These are phyloP conservation scores for Rhadinocentrus ornatus DNA, from an alignment of 2,797 vertebrate genomes.

Conservation along the genomic window DNA sequence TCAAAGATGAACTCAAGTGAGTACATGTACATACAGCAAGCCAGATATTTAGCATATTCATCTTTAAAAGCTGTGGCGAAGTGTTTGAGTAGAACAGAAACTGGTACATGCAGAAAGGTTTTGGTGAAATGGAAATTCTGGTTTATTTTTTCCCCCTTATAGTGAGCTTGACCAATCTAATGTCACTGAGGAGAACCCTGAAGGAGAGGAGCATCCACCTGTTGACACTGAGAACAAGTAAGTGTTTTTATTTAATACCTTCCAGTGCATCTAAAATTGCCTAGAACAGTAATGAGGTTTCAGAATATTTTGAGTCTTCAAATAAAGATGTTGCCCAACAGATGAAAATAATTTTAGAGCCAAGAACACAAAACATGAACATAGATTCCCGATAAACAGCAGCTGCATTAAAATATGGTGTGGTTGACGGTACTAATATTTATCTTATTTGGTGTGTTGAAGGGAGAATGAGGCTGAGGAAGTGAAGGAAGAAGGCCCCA, in stretches of 20 bases:
- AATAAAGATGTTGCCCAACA: neutral
- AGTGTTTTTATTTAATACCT: slow-evolving; percentile 59
- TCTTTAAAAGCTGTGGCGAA: neutral
- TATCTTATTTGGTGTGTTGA: slow-evolving; percentile 55
- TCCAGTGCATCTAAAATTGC: neutral
- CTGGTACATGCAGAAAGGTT: neutral
- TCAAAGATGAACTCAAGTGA: slow-evolving; percentile 98
- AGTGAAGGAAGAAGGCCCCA: slow-evolving; percentile 95
- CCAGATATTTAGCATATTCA: neutral
- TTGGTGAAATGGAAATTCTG: neutral
- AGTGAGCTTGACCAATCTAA: slow-evolving; percentile 97
- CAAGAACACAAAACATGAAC: neutral
- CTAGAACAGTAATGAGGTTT: neutral
- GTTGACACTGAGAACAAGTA: slow-evolving; percentile 99
- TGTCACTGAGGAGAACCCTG: slow-evolving; percentile 92
- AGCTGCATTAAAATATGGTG: neutral
- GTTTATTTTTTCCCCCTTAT: slow-evolving; percentile 1
- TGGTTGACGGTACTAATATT: slow-evolving; percentile 13
- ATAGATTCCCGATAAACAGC: neutral
- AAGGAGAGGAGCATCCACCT: slow-evolving; percentile 96
- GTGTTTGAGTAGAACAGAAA: neutral
- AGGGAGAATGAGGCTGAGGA: slow-evolving; percentile 98
- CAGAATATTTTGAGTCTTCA: neutral
- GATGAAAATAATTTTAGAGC: neutral
- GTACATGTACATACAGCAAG: slow-evolving; percentile 55